A percentile compares a stretch with the other conserved stretches of the same genome.
phyloP scores from a whole-genome alignment of 2,113 vertebrate species.

The Pelobates fuscus region DNA sequence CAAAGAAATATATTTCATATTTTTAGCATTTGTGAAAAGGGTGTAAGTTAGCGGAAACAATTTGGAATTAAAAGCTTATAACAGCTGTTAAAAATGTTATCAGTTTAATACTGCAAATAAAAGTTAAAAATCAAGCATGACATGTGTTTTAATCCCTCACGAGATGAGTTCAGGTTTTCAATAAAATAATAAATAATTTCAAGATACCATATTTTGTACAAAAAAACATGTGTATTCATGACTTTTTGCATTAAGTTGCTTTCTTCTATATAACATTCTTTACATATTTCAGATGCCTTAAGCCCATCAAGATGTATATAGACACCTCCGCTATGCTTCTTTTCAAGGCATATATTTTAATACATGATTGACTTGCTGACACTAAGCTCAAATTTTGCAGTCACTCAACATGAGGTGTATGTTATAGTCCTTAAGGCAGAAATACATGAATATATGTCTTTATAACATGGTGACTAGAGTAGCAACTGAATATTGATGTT shows the following conservation, averaged over 20 bases:
- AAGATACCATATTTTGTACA: slow-evolving; percentile 20
- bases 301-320: slow-evolving; percentile 43
- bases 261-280: slow-evolving; percentile 42
- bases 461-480: slow-evolving; percentile 27
- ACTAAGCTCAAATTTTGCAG: slow-evolving; percentile 45
- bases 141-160: neutral
- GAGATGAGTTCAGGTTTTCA: slow-evolving; percentile 6
- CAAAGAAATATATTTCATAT: too few relatives aligned
- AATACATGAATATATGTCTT: slow-evolving; percentile 37
- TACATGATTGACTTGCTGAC: slow-evolving; percentile 46
- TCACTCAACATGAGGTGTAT: slow-evolving; percentile 35
- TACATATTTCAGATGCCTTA: slow-evolving; percentile 34
- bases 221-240: slow-evolving; percentile 46
- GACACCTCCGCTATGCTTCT: slow-evolving; percentile 30
- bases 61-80: too few relatives aligned
- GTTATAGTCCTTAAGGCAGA: slow-evolving; percentile 28
- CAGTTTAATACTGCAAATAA: neutral
- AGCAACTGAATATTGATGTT: slow-evolving; percentile 34
- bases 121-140: neutral
- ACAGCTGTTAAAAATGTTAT: neutral
- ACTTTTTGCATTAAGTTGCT: slow-evolving; percentile 43
- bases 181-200: slow-evolving; percentile 15
- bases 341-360: slow-evolving; percentile 45
- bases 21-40: too few relatives aligned
- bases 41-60: too few relatives aligned